These are phyloP conservation scores for Pterocles orientalis DNA, from an alignment of 2,113 vertebrate genomes.

Conservation along the genomic window DNA sequence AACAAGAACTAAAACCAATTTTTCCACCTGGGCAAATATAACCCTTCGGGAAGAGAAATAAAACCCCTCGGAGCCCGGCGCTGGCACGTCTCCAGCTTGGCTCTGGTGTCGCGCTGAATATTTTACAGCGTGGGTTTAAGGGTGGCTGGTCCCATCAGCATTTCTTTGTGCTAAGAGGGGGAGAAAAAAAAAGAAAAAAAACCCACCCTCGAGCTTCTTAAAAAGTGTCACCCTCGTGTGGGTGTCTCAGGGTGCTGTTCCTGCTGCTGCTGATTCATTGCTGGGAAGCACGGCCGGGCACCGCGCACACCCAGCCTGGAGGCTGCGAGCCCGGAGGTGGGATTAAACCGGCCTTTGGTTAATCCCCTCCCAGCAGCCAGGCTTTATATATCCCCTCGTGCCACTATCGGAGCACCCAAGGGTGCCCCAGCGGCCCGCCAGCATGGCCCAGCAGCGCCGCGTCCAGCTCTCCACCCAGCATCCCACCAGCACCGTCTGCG, in stretches of 20 bases:
- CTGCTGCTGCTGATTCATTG: neutral
- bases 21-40: neutral
- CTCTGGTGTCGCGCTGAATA: slow-evolving; percentile 1
- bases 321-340: neutral
- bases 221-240: neutral
- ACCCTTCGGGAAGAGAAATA: neutral
- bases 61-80: neutral
- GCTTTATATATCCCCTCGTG: slow-evolving; percentile 31
- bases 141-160: neutral
- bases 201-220: neutral
- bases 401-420: neutral
- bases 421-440: neutral
- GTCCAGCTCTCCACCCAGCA: slow-evolving; percentile 72
- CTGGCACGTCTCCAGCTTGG: neutral
- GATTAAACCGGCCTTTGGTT: neutral
- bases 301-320: neutral
- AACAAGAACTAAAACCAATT: neutral
- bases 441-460: slow-evolving; percentile 70
- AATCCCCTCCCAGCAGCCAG: slow-evolving; percentile 28
- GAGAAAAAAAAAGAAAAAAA: neutral
- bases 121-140: neutral
- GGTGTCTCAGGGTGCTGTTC: neutral
- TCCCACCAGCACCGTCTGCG: slow-evolving; percentile 60
- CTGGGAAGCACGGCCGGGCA: neutral
- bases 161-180: neutral